A percentile compares a stretch with the other conserved stretches of the same genome.
phyloP scores from a whole-genome alignment of 2,797 vertebrate species.

The Lepidocolaptes lacrymiger region DNA sequence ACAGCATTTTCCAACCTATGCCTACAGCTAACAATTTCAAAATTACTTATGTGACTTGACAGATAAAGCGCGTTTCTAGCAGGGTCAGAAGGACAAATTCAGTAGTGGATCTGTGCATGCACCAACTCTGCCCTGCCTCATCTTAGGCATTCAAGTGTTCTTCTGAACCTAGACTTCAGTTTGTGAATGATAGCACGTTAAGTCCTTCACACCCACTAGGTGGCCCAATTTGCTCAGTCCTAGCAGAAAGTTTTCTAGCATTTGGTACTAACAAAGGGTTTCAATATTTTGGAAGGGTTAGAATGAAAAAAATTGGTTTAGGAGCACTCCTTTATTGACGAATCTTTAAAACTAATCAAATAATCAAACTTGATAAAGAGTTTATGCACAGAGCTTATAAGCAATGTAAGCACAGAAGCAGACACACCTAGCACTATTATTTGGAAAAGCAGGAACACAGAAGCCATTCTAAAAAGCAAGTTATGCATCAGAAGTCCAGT shows the following conservation, averaged over 20 bases:
- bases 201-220: constrained; percentile 18
- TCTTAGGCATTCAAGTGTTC: background rate
- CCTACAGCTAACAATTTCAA: background rate
- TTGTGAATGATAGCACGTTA: background rate
- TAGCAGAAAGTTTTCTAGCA: background rate
- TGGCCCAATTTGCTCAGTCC: constrained; percentile 3
- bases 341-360: background rate
- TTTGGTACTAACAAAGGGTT: background rate
- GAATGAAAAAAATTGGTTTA: background rate
- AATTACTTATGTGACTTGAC: background rate
- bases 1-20: background rate
- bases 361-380: background rate
- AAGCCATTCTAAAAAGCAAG: background rate
- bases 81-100: background rate
- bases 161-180: background rate
- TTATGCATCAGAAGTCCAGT: background rate
- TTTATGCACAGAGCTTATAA: background rate
- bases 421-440: background rate
- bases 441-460: background rate
- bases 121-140: background rate
- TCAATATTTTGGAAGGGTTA: background rate
- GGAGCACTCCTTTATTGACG: background rate
- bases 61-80: background rate
- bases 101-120: background rate
- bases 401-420: background rate